Conservation (phyloP, 2,113 vertebrate genomes). For the Bombycilla garrulus region DNA sequence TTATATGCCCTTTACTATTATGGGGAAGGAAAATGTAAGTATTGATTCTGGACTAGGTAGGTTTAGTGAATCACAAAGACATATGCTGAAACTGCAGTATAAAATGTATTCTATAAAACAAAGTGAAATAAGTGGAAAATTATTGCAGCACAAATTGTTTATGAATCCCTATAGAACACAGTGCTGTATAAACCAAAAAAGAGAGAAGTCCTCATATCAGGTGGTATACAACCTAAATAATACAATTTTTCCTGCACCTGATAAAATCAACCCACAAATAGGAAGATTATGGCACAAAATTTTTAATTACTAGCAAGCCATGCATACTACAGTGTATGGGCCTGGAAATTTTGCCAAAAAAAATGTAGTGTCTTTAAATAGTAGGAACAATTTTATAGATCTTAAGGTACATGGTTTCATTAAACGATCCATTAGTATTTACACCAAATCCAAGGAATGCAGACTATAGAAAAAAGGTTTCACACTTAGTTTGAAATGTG, state of each 20-base stretch:
- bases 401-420: background rate
- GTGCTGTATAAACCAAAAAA: background rate
- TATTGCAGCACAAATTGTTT: conserved; percentile 14
- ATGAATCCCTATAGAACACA: background rate
- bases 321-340: background rate
- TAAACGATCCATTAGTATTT: background rate
- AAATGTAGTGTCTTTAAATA: background rate
- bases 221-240: background rate
- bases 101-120: conserved; percentile 19
- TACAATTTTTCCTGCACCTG: background rate
- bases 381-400: background rate
- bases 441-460: background rate
- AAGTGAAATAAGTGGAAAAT: conserved; percentile 9
- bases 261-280: background rate
- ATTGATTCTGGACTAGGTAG: conserved; percentile 17
- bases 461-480: background rate
- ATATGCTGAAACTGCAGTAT: conserved; percentile 16
- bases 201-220: background rate
- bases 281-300: background rate
- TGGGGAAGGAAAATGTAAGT: background rate
- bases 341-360: background rate
- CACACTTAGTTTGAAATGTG: background rate
- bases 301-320: background rate
- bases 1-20: conserved; percentile 8
- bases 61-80: conserved; percentile 13